phyloP scores from a whole-genome alignment of 1,140 invertebrate genomes.

The Eumeta japonica region DNA sequence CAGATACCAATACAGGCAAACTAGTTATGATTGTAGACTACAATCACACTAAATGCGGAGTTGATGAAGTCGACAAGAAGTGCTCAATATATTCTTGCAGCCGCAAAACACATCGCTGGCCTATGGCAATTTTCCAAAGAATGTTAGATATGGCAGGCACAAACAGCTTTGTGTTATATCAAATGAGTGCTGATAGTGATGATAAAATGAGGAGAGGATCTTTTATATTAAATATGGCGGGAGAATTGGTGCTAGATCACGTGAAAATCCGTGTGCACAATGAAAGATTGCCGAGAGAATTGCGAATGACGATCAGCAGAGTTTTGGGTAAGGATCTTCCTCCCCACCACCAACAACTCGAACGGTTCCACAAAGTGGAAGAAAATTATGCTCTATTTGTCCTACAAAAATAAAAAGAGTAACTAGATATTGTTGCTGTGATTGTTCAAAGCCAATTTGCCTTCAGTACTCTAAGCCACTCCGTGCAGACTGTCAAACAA shows the following conservation, averaged over 20 bases:
- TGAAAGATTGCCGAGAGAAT: no score
- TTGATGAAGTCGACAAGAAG: slow-evolving; percentile 33
- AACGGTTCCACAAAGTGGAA: no score
- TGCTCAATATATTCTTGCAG: slow-evolving; percentile 15
- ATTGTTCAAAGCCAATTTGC: slow-evolving; percentile 16
- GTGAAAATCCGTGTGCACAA: no score
- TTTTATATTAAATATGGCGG: no score
- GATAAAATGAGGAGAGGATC: no score
- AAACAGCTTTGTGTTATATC: no score
- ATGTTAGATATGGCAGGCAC: slow-evolving; percentile 11
- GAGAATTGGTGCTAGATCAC: no score
- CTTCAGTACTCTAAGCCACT: slow-evolving; percentile 12
- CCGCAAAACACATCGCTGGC: slow-evolving; percentile 22
- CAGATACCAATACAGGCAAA: slow-evolving; percentile 20
- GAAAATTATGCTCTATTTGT: slow-evolving; percentile 14
- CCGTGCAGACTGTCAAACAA: slow-evolving; percentile 7
- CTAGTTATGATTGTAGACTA: slow-evolving; percentile 41
- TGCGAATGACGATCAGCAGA: no score
- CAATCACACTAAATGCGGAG: slow-evolving; percentile 40
- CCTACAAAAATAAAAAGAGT: slow-evolving; percentile 13
- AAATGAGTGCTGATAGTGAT: no score
- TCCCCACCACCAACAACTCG: no score
- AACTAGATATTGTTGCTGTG: slow-evolving; percentile 13
- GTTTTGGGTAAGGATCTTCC: no score
- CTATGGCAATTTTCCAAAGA: slow-evolving; percentile 9